A percentile compares a stretch with the other conserved stretches of the same genome.
Evolutionary conservation across 1,140 invertebrate genomes (phyloP).

Genomic region (Goniozus legneri): DNA sequence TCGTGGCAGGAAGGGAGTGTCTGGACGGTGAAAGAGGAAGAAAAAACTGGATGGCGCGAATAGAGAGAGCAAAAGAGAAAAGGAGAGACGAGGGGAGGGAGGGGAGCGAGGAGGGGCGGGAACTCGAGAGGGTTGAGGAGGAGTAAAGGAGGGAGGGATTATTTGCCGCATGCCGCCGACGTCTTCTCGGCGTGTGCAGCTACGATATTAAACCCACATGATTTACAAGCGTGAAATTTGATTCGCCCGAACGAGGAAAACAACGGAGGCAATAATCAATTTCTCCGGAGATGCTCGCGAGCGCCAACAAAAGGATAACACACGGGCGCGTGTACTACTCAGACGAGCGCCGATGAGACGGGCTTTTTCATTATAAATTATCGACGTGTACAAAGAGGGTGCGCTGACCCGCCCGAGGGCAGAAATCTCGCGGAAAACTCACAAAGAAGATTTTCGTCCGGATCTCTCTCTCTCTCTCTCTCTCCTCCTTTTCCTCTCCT

Average conservation of each 20-base stretch:
- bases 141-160: constrained; percentile 13
- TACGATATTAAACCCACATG: constrained; percentile 28
- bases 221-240: constrained; percentile 36
- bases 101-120: background rate
- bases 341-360: too few species aligned
- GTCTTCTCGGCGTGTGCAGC: too few species aligned
- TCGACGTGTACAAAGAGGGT: constrained; percentile 15
- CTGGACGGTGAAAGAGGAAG: background rate
- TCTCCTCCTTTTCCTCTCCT: too few species aligned
- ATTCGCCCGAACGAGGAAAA: constrained; percentile 28
- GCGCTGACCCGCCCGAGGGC: too few species aligned
- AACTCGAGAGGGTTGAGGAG: background rate
- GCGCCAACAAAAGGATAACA: too few species aligned
- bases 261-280: constrained; percentile 27
- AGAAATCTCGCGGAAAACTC: too few species aligned
- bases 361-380: constrained; percentile 21
- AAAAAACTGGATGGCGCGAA: background rate
- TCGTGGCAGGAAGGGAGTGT: too few species aligned
- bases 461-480: too few species aligned
- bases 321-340: too few species aligned
- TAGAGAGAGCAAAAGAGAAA: background rate
- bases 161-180: constrained; percentile 18
- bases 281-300: constrained; percentile 17
- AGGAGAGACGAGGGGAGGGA: background rate
- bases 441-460: too few species aligned